These are phyloP conservation scores for Netelia melanura DNA, from an alignment of 2,888 invertebrate genomes.

Conservation along the genomic window DNA sequence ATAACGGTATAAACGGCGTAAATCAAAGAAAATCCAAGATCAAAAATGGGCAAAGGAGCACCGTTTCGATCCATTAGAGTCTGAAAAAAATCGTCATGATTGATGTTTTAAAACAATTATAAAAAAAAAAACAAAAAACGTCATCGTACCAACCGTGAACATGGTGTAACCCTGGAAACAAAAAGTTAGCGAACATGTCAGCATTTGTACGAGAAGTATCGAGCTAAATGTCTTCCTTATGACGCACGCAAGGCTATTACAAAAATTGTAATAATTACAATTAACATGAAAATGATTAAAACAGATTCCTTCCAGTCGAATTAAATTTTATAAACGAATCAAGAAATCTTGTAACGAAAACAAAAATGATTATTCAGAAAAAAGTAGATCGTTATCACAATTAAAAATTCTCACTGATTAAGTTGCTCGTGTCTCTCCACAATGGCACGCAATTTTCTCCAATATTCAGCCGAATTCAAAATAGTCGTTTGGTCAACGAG, in stretches of 20 bases:
- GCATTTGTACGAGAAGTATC: slow-evolving; percentile 64
- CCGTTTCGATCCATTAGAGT: background rate
- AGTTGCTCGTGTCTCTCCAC: slow-evolving; percentile 60
- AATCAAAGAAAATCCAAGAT: background rate
- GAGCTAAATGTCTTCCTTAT: slow-evolving; percentile 61
- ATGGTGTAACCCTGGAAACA: slow-evolving; percentile 65
- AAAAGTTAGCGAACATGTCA: slow-evolving; percentile 62
- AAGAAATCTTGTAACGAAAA: no score
- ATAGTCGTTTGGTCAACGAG: slow-evolving; percentile 44
- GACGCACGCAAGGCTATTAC: slow-evolving; percentile 47
- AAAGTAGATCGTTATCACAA: no score
- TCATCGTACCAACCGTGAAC: slow-evolving; percentile 56
- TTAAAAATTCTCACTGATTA: slow-evolving; percentile 42
- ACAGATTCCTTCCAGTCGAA: background rate
- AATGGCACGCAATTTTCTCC: slow-evolving; percentile 36
- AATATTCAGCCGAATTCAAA: slow-evolving; percentile 35
- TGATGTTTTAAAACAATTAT: background rate
- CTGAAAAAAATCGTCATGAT: background rate
- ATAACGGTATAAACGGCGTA: slow-evolving; percentile 61
- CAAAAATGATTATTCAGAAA: no score
- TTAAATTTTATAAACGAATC: no score
- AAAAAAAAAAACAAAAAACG: background rate
- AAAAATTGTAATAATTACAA: background rate
- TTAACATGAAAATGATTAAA: background rate
- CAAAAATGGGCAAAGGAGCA: background rate